Conservation (phyloP, 2,797 vertebrate genomes). For the Microcaecilia unicolor region DNA sequence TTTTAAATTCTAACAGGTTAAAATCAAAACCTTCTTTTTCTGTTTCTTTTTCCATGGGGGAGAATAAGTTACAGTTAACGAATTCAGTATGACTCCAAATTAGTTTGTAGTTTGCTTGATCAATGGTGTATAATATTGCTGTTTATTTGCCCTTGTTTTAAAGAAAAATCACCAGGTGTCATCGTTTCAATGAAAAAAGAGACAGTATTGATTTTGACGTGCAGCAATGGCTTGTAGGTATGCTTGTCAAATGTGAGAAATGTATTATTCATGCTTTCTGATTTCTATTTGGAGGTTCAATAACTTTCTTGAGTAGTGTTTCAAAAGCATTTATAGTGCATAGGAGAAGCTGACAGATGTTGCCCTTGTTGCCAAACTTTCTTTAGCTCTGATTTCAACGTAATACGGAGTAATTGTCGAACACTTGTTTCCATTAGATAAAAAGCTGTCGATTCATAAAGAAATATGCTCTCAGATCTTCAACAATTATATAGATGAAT, state of each 20-base stretch:
- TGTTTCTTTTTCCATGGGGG: conserved; percentile 6
- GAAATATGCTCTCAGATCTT: too few species aligned
- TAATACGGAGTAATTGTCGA: too few species aligned
- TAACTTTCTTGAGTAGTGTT: conserved; percentile 36
- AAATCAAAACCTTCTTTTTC: too few species aligned
- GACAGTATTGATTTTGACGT: conserved; percentile 24
- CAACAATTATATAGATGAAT: too few species aligned
- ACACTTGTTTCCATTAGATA: too few species aligned
- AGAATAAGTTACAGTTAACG: conserved; percentile 18
- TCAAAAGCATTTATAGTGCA: conserved; percentile 21
- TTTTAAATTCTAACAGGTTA: too few species aligned
- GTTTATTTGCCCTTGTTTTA: conserved; percentile 17
- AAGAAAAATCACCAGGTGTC: conserved; percentile 25
- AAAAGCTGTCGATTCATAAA: too few species aligned
- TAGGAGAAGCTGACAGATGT: conserved; percentile 19
- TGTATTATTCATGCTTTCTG: conserved; percentile 27
- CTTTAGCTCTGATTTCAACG: too few species aligned
- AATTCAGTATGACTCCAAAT: not conserved
- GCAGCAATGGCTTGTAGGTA: conserved; percentile 19
- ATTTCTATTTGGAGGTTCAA: conserved; percentile 33
- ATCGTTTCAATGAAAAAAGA: conserved; percentile 31
- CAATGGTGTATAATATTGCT: conserved; percentile 22
- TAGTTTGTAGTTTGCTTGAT: conserved; percentile 20
- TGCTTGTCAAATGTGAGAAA: conserved; percentile 21
- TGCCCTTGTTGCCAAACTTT: too few species aligned